These are phyloP conservation scores for Xanthostigma xanthostigma DNA, from an alignment of 2,888 invertebrate species.

Conservation along the genomic window DNA sequence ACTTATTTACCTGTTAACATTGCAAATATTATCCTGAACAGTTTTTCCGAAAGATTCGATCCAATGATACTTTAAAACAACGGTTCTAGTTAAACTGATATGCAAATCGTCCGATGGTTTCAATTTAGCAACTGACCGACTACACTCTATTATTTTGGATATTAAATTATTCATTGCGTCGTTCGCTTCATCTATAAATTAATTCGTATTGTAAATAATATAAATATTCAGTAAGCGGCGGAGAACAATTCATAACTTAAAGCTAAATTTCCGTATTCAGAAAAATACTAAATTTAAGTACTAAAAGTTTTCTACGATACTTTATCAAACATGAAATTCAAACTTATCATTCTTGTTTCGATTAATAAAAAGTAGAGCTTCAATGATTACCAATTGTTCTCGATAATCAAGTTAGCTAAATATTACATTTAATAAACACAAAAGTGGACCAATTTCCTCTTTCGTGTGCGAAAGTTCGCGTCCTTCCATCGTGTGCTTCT, in stretches of 20 bases:
- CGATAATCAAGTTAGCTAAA: slow-evolving; percentile 17
- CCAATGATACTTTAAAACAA: slow-evolving; percentile 73
- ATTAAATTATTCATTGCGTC: slow-evolving; percentile 15
- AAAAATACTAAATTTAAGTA: too few relatives aligned
- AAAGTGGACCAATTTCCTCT: slow-evolving; percentile 86
- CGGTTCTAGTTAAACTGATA: slow-evolving; percentile 72
- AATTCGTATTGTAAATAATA: not conserved
- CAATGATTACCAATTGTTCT: too few relatives aligned
- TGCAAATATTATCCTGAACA: slow-evolving; percentile 26
- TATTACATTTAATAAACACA: slow-evolving; percentile 58
- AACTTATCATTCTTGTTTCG: too few relatives aligned
- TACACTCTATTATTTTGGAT: slow-evolving; percentile 12
- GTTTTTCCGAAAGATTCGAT: slow-evolving; percentile 58
- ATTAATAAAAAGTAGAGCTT: too few relatives aligned
- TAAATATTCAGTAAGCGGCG: too few relatives aligned
- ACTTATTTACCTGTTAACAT: slow-evolving; percentile 21
- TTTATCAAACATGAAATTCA: too few relatives aligned
- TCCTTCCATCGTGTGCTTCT: slow-evolving; percentile 51
- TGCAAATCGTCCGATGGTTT: slow-evolving; percentile 48
- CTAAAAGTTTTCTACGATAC: too few relatives aligned
- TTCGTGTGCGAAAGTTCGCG: slow-evolving; percentile 70
- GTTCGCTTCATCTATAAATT: slow-evolving; percentile 16
- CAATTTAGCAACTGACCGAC: slow-evolving; percentile 22
- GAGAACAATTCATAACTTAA: too few relatives aligned
- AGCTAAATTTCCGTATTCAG: too few relatives aligned